Conservation (phyloP, 2,888 invertebrate genomes). For the Limnephilus marmoratus region DNA sequence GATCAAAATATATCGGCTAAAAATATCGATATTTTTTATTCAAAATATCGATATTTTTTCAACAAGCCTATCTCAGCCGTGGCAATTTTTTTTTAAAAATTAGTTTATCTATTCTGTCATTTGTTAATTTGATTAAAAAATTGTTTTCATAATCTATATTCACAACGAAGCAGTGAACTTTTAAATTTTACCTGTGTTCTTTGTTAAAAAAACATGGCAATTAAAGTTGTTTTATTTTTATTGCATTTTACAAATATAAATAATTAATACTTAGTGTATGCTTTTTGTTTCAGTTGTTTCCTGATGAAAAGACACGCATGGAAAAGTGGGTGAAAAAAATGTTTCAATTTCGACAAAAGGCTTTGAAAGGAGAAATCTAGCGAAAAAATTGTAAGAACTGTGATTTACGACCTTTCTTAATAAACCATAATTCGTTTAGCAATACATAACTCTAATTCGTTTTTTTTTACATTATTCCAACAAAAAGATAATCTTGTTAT, state of each 20-base stretch:
- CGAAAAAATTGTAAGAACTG: not conserved
- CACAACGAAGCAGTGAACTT: too few relatives aligned
- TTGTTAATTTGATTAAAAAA: too few relatives aligned
- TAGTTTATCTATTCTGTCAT: too few relatives aligned
- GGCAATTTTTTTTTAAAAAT: too few relatives aligned
- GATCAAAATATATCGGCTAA: too few relatives aligned
- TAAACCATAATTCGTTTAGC: constrained; percentile 12
- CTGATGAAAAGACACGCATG: constrained; percentile 81
- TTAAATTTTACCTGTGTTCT: not conserved
- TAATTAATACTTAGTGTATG: not conserved
- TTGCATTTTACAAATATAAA: not conserved
- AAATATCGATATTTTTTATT: too few relatives aligned
- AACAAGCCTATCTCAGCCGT: too few relatives aligned
- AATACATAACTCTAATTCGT: constrained; percentile 11
- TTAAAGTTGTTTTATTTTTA: not conserved
- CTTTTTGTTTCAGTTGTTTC: constrained; percentile 79
- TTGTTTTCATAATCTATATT: too few relatives aligned
- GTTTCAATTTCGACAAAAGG: constrained; percentile 81
- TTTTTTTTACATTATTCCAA: not conserved
- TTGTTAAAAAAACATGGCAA: not conserved
- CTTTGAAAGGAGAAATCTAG: constrained; percentile 75
- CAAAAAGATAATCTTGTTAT: not conserved
- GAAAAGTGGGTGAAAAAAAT: constrained; percentile 88
- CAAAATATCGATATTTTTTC: too few relatives aligned
- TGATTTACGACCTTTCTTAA: not conserved